Conservation (phyloP, 2,888 invertebrate genomes). For the Trypoxylon attenuatum region DNA sequence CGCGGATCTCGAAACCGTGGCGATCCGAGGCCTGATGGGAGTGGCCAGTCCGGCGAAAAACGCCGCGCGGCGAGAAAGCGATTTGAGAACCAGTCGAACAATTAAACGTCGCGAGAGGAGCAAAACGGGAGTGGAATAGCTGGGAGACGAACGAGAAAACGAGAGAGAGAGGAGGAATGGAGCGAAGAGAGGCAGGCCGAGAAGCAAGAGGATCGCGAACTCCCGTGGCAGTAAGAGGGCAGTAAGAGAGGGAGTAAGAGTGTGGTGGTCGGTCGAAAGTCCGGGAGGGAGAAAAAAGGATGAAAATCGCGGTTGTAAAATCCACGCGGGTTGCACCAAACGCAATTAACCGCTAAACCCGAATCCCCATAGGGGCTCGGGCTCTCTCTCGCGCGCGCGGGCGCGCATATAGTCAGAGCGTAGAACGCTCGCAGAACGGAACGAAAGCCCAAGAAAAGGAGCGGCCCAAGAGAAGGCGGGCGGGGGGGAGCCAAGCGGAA, state of each 20-base stretch:
- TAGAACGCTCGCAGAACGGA: conserved; percentile 39
- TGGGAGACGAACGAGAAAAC: conserved; percentile 20
- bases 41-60: conserved; percentile 42
- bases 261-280: conserved; percentile 40
- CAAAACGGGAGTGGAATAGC: background rate
- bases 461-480: conserved; percentile 31
- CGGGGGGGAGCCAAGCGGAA: background rate
- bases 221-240: conserved; percentile 18
- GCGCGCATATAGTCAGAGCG: conserved; percentile 52
- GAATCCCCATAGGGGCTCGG: conserved; percentile 67
- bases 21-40: conserved; percentile 28
- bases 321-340: conserved; percentile 70
- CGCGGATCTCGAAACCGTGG: conserved; percentile 15
- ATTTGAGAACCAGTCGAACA: conserved; percentile 66
- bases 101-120: conserved; percentile 58
- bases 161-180: conserved; percentile 44
- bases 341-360: conserved; percentile 71
- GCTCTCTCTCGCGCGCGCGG: no score
- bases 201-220: conserved; percentile 15
- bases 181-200: conserved; percentile 9
- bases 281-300: conserved; percentile 59
- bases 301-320: conserved; percentile 70
- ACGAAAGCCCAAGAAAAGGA: conserved; percentile 31
- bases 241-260: conserved; percentile 29
- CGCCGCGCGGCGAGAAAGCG: conserved; percentile 52